phyloP scores from a whole-genome alignment of 2,888 invertebrate genomes.

The Athalia cordata region DNA sequence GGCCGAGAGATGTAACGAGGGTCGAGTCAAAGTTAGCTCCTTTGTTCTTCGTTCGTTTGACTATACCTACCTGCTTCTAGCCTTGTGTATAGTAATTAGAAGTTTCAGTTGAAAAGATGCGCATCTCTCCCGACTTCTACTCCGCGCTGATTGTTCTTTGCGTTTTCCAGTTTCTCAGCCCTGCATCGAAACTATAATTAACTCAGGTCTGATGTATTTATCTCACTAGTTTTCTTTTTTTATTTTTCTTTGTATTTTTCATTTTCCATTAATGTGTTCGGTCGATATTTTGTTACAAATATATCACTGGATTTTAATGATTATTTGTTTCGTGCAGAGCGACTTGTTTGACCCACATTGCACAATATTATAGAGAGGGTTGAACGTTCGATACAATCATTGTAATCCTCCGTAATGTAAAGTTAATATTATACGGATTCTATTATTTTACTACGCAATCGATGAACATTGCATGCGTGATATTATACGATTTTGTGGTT shows the following conservation, averaged over 20 bases:
- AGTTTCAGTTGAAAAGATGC: slow-evolving; percentile 29
- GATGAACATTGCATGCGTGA: neutral
- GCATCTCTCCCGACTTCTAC: neutral
- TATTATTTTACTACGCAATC: slow-evolving; percentile 23
- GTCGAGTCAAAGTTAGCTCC: slow-evolving; percentile 35
- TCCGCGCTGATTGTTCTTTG: neutral
- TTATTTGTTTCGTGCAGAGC: neutral
- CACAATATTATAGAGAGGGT: neutral
- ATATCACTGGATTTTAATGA: neutral
- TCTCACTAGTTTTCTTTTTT: too few species aligned
- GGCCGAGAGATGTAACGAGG: slow-evolving; percentile 29
- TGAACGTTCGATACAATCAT: slow-evolving; percentile 19
- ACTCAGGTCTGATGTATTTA: neutral
- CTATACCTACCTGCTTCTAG: neutral
- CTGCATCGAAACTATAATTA: neutral
- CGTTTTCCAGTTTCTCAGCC: slow-evolving; percentile 1
- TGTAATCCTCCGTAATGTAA: neutral
- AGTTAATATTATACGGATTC: neutral
- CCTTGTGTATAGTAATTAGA: slow-evolving; percentile 19
- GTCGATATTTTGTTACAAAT: neutral
- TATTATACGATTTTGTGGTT: neutral
- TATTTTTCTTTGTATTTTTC: neutral
- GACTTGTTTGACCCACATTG: slow-evolving; percentile 18
- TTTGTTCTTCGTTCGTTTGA: slow-evolving; percentile 33
- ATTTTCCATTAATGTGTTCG: neutral